Conservation (phyloP, 2,888 invertebrate genomes). For the Athalia rosae region DNA sequence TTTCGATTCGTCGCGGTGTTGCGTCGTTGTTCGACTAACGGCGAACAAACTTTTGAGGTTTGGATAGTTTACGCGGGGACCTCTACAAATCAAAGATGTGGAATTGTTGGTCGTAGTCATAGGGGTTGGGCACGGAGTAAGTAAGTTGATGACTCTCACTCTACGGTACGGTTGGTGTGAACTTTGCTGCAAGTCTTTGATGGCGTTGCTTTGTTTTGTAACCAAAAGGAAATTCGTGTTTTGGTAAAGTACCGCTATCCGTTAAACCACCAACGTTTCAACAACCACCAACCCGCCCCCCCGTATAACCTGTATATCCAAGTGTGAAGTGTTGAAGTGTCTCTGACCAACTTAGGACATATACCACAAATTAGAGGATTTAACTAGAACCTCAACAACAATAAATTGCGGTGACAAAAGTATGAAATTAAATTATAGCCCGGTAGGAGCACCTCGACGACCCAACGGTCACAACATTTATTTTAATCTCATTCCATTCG, state of each 20-base stretch:
- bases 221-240: conserved; percentile 41
- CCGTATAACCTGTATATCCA: conserved; percentile 1
- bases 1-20: too few species aligned
- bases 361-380: conserved; percentile 38
- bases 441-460: conserved; percentile 2
- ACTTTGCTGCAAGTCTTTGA: conserved; percentile 22
- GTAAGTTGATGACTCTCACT: conserved; percentile 16
- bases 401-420: conserved; percentile 40
- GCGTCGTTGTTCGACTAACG: too few species aligned
- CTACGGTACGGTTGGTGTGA: background rate
- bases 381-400: conserved; percentile 38
- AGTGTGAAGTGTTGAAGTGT: conserved; percentile 23
- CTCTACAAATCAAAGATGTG: background rate
- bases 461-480: conserved; percentile 15
- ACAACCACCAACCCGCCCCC: too few species aligned
- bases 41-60: too few species aligned
- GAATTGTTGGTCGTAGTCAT: too few species aligned
- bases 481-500: conserved; percentile 29
- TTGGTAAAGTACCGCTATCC: conserved; percentile 41
- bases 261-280: background rate
- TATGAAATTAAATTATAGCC: conserved; percentile 41
- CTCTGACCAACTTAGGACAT: conserved; percentile 32
- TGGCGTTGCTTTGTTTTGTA: conserved; percentile 11
- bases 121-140: too few species aligned
- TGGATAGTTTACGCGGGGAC: too few species aligned